A percentile compares a stretch with the other conserved stretches of the same genome.
These are phyloP conservation scores for Lepidochitona cinerea DNA, from an alignment of 2,888 invertebrate species.

Conservation along the genomic window DNA sequence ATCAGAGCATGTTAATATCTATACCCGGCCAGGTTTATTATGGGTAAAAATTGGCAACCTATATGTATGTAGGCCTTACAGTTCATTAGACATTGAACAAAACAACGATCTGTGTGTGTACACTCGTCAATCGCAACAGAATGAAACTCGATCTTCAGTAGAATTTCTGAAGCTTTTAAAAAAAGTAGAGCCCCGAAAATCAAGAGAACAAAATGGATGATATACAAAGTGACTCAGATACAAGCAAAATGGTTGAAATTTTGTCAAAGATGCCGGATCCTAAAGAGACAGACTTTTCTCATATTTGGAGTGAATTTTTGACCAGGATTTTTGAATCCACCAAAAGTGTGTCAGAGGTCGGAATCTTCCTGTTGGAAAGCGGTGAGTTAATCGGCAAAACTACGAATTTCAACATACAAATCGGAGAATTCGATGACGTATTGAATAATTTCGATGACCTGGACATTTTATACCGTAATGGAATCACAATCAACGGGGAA, in stretches of 20 bases:
- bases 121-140: too few species aligned
- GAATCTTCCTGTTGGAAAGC: slow-evolving; percentile 43
- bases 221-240: too few species aligned
- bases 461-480: slow-evolving; percentile 36
- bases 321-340: slow-evolving; percentile 43
- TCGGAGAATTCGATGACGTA: slow-evolving; percentile 40
- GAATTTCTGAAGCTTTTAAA: too few species aligned
- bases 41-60: too few species aligned
- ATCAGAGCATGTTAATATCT: too few species aligned
- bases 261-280: background rate
- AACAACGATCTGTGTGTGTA: too few species aligned
- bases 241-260: background rate
- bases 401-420: slow-evolving; percentile 34
- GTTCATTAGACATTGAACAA: too few species aligned
- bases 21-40: too few species aligned
- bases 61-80: too few species aligned
- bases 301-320: slow-evolving; percentile 53
- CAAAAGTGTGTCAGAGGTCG: slow-evolving; percentile 37
- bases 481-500: slow-evolving; percentile 42
- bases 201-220: too few species aligned
- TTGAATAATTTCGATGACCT: slow-evolving; percentile 36
- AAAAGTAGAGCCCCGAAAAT: too few species aligned
- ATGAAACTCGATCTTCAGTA: too few species aligned
- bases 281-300: background rate
- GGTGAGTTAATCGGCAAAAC: slow-evolving; percentile 36